Conservation (phyloP, 53 echinoderm and acorn worm genomes). For the Mesocentrotus franciscanus region DNA sequence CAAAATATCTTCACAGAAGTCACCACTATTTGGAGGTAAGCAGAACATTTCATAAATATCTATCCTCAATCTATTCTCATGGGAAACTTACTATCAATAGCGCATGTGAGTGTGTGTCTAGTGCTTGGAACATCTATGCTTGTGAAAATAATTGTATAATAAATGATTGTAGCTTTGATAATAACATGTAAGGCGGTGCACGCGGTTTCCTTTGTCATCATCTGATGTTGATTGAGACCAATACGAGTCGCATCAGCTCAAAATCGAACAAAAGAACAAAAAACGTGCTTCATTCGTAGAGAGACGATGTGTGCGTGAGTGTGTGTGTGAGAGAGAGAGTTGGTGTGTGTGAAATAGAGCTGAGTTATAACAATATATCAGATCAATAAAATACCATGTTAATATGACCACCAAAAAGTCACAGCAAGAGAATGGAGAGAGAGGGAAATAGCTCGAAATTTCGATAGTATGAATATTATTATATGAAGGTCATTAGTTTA, state of each 20-base stretch:
- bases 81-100: not conserved
- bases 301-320: not conserved
- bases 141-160: not conserved
- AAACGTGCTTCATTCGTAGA: not conserved
- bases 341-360: not conserved
- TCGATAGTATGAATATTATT: not conserved
- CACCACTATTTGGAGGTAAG: constrained; percentile 54
- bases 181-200: not conserved
- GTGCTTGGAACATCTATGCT: not conserved
- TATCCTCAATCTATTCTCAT: not conserved
- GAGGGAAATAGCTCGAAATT: not conserved
- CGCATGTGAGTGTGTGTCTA: constrained; percentile 27
- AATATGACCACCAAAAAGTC: not conserved
- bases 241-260: not conserved
- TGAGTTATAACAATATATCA: not conserved
- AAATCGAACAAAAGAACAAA: constrained; percentile 24
- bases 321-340: not conserved
- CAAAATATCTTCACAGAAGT: constrained; percentile 15
- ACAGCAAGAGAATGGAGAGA: not conserved
- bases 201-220: constrained; percentile 25
- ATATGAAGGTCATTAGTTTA: not conserved
- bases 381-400: constrained; percentile 23
- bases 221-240: not conserved
- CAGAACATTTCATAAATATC: not conserved
- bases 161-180: not conserved